Percentiles rank a stretch among this genome's conserved stretches.
Conservation (phyloP, 2,888 invertebrate species). For the Aphidius colemani region DNA sequence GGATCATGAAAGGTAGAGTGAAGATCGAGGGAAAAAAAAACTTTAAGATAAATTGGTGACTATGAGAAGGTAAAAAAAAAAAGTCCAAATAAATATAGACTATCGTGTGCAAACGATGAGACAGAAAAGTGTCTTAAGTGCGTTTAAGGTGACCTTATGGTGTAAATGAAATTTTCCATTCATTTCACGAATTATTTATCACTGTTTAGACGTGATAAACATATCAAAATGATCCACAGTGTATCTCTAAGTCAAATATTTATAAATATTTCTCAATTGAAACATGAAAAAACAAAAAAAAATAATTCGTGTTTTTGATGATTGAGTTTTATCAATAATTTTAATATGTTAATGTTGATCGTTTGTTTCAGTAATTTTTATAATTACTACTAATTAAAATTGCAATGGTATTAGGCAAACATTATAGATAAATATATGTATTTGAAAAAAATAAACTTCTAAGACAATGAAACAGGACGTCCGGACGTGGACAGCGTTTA, state of each 20-base stretch:
- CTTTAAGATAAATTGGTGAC: conserved; percentile 14
- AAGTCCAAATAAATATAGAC: background rate
- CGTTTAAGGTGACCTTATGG: conserved; percentile 29
- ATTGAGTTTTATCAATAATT: too few species aligned
- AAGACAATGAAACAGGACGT: conserved; percentile 36
- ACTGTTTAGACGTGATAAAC: conserved; percentile 44
- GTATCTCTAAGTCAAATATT: too few species aligned
- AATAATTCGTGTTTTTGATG: too few species aligned
- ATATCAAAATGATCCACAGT: conserved; percentile 34
- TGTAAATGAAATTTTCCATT: conserved; percentile 41
- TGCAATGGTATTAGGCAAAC: too few species aligned
- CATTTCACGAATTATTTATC: conserved; percentile 51
- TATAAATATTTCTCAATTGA: too few species aligned
- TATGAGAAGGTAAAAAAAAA: conserved; percentile 24
- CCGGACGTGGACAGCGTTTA: conserved; percentile 17
- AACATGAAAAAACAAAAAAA: too few species aligned
- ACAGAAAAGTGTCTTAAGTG: conserved; percentile 18
- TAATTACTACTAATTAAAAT: too few species aligned
- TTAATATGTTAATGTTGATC: too few species aligned
- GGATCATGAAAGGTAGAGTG: conserved; percentile 2
- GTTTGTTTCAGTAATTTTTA: too few species aligned
- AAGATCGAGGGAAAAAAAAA: conserved; percentile 18
- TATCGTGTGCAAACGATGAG: background rate
- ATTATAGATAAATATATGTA: background rate
- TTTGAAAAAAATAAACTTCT: conserved; percentile 10